Evolutionary conservation across 2,113 vertebrate species (phyloP).

Genomic region (Saguinus imperator): DNA sequence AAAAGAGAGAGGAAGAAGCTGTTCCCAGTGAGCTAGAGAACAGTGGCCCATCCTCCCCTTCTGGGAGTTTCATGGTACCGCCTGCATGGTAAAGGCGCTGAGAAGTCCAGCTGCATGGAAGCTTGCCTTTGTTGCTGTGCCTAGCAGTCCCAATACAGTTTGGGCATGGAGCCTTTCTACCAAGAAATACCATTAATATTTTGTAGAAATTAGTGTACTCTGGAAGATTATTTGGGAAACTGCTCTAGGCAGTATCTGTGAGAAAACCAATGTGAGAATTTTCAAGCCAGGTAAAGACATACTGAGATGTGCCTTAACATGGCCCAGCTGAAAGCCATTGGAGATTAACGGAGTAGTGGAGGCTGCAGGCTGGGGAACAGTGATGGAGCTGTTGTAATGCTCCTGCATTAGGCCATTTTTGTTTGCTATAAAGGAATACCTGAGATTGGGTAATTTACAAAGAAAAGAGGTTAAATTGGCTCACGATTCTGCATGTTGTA

Average conservation of each 20-base stretch:
- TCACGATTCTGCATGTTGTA: no score
- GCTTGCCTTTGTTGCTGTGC: not conserved
- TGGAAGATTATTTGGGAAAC: not conserved
- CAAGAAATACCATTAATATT: not conserved
- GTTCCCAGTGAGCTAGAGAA: not conserved
- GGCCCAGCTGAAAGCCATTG: not conserved
- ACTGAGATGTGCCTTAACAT: not conserved
- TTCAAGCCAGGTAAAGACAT: not conserved
- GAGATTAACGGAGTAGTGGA: no score
- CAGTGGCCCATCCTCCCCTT: no score
- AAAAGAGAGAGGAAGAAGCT: not conserved
- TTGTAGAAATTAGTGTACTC: not conserved
- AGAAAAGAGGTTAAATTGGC: no score
- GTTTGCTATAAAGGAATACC: no score
- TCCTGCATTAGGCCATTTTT: no score
- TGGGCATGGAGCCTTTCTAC: not conserved
- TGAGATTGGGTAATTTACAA: no score
- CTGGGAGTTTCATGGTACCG: rapidly evolving
- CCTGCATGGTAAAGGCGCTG: not conserved
- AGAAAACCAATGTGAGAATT: not conserved
- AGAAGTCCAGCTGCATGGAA: not conserved
- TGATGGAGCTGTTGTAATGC: not conserved
- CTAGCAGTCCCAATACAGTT: not conserved
- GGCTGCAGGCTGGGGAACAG: not conserved
- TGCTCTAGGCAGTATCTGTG: no score